Evolutionary conservation across 1,140 invertebrate genomes (phyloP).

Genomic region (Alviniconcha marisindica): DNA sequence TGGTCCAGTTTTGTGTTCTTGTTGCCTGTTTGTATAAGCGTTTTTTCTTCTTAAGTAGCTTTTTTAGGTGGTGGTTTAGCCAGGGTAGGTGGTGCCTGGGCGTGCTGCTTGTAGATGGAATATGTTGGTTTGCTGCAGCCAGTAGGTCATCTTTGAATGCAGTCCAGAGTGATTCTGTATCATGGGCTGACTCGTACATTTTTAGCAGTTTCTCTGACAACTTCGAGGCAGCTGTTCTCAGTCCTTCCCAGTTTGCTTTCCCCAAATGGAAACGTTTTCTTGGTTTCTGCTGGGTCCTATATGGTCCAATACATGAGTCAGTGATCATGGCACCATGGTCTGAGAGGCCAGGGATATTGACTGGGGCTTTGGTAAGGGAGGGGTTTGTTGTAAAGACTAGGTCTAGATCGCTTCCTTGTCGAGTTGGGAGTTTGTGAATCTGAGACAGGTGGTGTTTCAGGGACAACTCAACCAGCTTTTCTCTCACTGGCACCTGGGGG

Average conservation of each 20-base stretch:
- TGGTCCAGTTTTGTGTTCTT: slow-evolving; percentile 40
- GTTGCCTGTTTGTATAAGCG: too few species aligned
- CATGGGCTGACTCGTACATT: not conserved
- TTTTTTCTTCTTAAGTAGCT: slow-evolving; percentile 5
- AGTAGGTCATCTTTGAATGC: too few species aligned
- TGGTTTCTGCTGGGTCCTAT: slow-evolving; percentile 16
- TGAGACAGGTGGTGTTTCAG: slow-evolving; percentile 35
- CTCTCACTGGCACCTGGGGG: too few species aligned
- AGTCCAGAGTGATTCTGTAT: too few species aligned
- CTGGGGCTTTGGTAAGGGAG: slow-evolving; percentile 40
- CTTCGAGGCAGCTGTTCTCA: slow-evolving; percentile 19
- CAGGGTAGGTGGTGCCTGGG: too few species aligned
- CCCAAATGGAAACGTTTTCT: slow-evolving; percentile 34
- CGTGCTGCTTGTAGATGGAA: too few species aligned
- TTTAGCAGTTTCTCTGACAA: not conserved
- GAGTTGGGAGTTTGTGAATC: slow-evolving; percentile 38
- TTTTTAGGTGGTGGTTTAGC: slow-evolving; percentile 27
- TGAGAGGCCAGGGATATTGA: slow-evolving; percentile 45
- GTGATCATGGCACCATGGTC: slow-evolving; percentile 49
- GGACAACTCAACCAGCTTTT: slow-evolving; percentile 32
- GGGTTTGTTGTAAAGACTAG: slow-evolving; percentile 47
- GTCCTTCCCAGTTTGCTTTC: slow-evolving; percentile 43
- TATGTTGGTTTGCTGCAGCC: too few species aligned
- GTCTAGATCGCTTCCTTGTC: slow-evolving; percentile 43
- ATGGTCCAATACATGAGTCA: slow-evolving; percentile 35